Evolutionary conservation across 1,140 invertebrate genomes (phyloP).

Genomic region (Ruditapes philippinarum): DNA sequence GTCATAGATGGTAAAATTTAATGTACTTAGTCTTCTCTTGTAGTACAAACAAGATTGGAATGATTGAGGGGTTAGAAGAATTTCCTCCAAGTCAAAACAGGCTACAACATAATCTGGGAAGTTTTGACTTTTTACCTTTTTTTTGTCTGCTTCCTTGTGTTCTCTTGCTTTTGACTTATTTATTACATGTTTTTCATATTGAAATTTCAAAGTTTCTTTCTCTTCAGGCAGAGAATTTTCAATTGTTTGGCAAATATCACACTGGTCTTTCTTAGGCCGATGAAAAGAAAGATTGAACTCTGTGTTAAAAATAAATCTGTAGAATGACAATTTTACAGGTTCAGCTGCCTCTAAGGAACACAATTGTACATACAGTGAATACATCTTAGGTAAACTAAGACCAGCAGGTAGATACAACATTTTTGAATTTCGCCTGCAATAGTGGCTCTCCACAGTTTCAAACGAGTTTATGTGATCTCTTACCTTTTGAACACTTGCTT

Average conservation of each 20-base stretch:
- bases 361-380: neutral
- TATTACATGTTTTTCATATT: neutral
- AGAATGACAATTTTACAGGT: neutral
- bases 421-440: neutral
- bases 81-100: no score
- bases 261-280: neutral
- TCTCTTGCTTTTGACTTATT: no score
- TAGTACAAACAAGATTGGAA: neutral
- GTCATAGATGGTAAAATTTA: conserved; percentile 26
- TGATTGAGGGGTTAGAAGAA: no score
- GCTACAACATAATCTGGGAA: no score
- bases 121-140: neutral
- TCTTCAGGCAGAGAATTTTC: neutral
- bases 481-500: neutral
- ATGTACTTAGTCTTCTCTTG: neutral
- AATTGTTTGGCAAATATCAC: neutral
- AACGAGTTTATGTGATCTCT: neutral
- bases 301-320: neutral
- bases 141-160: neutral
- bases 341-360: neutral
- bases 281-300: neutral
- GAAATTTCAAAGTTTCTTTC: neutral
- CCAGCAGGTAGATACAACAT: neutral
- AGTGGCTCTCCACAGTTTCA: neutral
- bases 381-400: neutral